phyloP scores from a whole-genome alignment of 2,888 invertebrate species.

The Orgyia antiqua region DNA sequence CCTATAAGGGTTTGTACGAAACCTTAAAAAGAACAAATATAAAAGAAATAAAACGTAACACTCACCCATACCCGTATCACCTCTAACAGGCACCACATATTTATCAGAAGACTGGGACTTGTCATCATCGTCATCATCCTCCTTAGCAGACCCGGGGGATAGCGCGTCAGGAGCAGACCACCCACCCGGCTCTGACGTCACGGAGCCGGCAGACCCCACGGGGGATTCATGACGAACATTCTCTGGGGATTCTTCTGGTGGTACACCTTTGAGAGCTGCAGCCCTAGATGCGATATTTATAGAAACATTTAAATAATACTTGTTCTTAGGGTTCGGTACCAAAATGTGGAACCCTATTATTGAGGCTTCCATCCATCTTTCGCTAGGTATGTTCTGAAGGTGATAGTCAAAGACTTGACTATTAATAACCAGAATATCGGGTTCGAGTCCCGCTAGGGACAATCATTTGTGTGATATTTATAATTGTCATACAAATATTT shows the following conservation, averaged over 20 bases:
- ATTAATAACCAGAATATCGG: too few relatives aligned
- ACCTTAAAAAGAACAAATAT: too few relatives aligned
- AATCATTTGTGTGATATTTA: too few relatives aligned
- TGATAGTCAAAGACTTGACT: too few relatives aligned
- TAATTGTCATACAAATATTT: too few relatives aligned
- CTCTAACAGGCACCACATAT: conserved; percentile 47
- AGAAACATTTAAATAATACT: too few relatives aligned
- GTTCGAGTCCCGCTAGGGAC: too few relatives aligned
- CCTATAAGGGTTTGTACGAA: too few relatives aligned
- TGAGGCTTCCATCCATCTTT: too few relatives aligned
- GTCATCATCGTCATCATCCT: conserved; percentile 48
- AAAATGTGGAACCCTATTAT: neutral
- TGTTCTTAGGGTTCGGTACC: too few relatives aligned
- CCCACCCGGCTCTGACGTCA: conserved; percentile 14
- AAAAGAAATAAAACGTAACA: neutral
- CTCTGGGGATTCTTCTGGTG: conserved; percentile 32
- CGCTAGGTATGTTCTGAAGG: too few relatives aligned
- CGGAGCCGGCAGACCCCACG: conserved; percentile 14
- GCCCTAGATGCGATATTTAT: conserved; percentile 38
- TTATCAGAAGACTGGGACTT: conserved; percentile 30
- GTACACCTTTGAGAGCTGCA: conserved; percentile 51
- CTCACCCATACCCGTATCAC: conserved; percentile 36
- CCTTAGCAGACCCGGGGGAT: conserved; percentile 55
- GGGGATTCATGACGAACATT: conserved; percentile 19
- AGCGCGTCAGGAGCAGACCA: conserved; percentile 62